Evolutionary conservation across 2,797 vertebrate genomes (phyloP).

Genomic region (Poliocrania exsul): DNA sequence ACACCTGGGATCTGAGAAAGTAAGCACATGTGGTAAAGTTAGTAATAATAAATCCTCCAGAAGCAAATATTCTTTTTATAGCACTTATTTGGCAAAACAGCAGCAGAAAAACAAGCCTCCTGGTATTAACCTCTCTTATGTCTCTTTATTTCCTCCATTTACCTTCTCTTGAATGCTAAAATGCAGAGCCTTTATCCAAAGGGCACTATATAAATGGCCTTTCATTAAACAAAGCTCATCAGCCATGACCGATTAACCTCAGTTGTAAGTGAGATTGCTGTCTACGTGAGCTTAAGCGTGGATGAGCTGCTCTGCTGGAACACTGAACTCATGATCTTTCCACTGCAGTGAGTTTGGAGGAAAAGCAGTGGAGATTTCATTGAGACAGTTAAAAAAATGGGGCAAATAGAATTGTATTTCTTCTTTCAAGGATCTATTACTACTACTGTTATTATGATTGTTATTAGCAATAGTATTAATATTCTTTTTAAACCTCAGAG

Average conservation of each 20-base stretch:
- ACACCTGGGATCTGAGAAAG: neutral
- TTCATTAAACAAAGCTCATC: slow-evolving; percentile 66
- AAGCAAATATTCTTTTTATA: neutral
- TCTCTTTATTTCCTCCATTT: neutral
- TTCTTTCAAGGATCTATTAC: neutral
- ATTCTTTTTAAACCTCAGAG: neutral
- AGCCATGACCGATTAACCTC: slow-evolving; percentile 59
- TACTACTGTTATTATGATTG: neutral
- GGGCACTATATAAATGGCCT: neutral
- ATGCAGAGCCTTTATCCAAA: slow-evolving; percentile 1
- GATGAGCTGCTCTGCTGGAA: slow-evolving; percentile 40
- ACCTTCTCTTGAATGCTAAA: neutral
- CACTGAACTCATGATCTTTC: neutral
- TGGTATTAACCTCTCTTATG: neutral
- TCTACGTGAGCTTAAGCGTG: neutral
- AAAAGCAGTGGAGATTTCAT: neutral
- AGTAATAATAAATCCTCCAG: neutral
- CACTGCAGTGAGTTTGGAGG: neutral
- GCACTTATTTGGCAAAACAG: neutral
- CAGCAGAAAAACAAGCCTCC: neutral
- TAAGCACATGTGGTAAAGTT: neutral
- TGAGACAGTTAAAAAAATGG: neutral
- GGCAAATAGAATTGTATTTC: neutral
- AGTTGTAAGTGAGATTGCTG: slow-evolving; percentile 44
- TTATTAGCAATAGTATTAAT: neutral